phyloP scores from a whole-genome alignment of 2,888 invertebrate species.

The Acanthacorydalis orientalis region DNA sequence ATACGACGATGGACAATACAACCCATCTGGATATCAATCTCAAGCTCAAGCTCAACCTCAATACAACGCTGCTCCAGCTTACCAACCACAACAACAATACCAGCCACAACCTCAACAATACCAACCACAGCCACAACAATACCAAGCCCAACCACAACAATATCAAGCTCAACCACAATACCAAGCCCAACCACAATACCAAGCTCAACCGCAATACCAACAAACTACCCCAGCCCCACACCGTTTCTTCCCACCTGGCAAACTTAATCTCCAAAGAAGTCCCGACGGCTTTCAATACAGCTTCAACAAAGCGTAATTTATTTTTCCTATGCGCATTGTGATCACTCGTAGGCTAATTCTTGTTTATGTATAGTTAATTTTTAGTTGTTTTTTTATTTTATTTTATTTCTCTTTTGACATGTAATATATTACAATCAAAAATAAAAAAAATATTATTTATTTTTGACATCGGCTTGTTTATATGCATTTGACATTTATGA shows the following conservation, averaged over 20 bases:
- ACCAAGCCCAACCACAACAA: slow-evolving; percentile 30
- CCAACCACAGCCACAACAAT: slow-evolving; percentile 24
- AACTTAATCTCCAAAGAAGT: slow-evolving; percentile 68
- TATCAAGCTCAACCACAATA: slow-evolving; percentile 19
- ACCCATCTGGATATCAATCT: slow-evolving; percentile 31
- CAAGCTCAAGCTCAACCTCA: slow-evolving; percentile 28
- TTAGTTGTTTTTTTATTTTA: too few relatives aligned
- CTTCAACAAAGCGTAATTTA: slow-evolving; percentile 46
- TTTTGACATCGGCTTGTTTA: too few relatives aligned
- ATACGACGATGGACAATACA: slow-evolving; percentile 32
- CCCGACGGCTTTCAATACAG: slow-evolving; percentile 80
- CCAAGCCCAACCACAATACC: slow-evolving; percentile 26
- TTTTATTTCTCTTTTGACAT: too few relatives aligned
- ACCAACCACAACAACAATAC: slow-evolving; percentile 31
- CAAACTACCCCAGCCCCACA: slow-evolving; percentile 51
- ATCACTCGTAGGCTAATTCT: too few relatives aligned
- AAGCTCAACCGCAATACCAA: slow-evolving; percentile 28
- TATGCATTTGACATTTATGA: too few relatives aligned
- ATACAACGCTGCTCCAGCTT: slow-evolving; percentile 22
- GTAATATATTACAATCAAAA: too few relatives aligned
- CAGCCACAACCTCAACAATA: slow-evolving; percentile 17
- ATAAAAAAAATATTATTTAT: too few relatives aligned
- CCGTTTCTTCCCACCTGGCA: slow-evolving; percentile 71
- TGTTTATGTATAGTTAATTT: too few relatives aligned
- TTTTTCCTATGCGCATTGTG: background rate